Evolutionary conservation across 2,888 invertebrate species (phyloP).

Genomic region (Meteorus cinctellus): DNA sequence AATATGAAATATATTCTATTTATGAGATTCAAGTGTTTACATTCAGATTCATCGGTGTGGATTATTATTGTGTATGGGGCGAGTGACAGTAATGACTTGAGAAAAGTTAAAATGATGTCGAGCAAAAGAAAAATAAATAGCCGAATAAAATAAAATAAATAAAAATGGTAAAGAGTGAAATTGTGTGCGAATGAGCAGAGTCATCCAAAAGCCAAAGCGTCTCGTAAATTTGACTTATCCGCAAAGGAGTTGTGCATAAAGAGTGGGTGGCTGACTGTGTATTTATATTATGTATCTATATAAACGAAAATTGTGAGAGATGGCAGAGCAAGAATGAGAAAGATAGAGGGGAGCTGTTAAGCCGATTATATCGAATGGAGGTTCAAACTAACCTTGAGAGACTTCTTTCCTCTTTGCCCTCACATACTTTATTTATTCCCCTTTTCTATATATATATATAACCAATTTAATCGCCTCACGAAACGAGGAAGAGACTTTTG

Average conservation of each 20-base stretch:
- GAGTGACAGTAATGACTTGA: conserved; percentile 9
- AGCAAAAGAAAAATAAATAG: background rate
- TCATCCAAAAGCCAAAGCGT: conserved; percentile 22
- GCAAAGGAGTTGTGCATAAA: conserved; percentile 48
- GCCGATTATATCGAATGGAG: conserved; percentile 65
- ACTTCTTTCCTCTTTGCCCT: conserved; percentile 57
- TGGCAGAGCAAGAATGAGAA: conserved; percentile 25
- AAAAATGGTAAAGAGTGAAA: conserved; percentile 18
- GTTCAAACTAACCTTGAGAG: conserved; percentile 65
- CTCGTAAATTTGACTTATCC: conserved; percentile 63
- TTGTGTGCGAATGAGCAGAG: conserved; percentile 5
- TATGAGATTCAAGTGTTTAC: conserved; percentile 16
- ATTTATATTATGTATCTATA: conserved; percentile 57
- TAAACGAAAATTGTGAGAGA: conserved; percentile 64
- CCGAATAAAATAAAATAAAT: conserved; percentile 18
- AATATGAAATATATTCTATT: background rate
- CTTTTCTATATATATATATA: conserved; percentile 3
- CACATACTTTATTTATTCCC: conserved; percentile 22
- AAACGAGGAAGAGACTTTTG: background rate
- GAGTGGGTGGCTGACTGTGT: conserved; percentile 37
- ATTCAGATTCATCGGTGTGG: conserved; percentile 25
- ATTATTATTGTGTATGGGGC: conserved; percentile 9
- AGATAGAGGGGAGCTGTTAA: conserved; percentile 55
- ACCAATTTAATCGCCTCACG: conserved; percentile 6
- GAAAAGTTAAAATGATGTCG: conserved; percentile 10